These are phyloP conservation scores for Nomada goodeniana DNA, from an alignment of 2,888 invertebrate species.

Conservation along the genomic window DNA sequence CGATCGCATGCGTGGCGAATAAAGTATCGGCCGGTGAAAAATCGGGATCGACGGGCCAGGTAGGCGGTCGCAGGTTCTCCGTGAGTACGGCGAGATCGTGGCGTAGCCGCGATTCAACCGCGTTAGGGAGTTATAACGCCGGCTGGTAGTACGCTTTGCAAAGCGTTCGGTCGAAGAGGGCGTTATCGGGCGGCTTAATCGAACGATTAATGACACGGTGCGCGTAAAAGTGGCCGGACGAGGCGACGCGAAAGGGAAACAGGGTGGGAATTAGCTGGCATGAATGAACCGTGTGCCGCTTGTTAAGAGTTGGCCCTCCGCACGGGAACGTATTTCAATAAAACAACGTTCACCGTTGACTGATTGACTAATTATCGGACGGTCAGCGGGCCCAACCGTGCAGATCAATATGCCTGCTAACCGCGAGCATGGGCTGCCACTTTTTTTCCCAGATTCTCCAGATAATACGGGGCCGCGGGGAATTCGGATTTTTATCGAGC, in stretches of 20 bases:
- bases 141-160: constrained; percentile 54
- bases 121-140: constrained; percentile 60
- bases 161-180: constrained; percentile 50
- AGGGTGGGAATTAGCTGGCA: constrained; percentile 49
- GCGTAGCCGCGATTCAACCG: neutral
- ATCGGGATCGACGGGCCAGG: constrained; percentile 56
- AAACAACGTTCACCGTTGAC: constrained; percentile 68
- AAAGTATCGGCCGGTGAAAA: constrained; percentile 54
- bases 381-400: constrained; percentile 60
- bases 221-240: constrained; percentile 69
- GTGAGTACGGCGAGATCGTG: constrained; percentile 24
- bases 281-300: constrained; percentile 60
- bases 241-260: constrained; percentile 48
- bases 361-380: constrained; percentile 77
- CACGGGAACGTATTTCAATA: constrained; percentile 54
- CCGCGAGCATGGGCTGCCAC: neutral
- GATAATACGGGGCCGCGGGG: constrained; percentile 26
- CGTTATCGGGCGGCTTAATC: constrained; percentile 76
- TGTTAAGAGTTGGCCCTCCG: constrained; percentile 61
- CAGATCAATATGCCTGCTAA: constrained; percentile 52
- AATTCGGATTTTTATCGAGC: constrained; percentile 46
- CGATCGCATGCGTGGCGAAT: constrained; percentile 22
- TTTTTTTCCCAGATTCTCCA: constrained; percentile 34
- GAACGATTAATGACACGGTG: constrained; percentile 75
- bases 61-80: constrained; percentile 63